phyloP scores from a whole-genome alignment of 2,888 invertebrate species.

The Clitarchus hookeri region DNA sequence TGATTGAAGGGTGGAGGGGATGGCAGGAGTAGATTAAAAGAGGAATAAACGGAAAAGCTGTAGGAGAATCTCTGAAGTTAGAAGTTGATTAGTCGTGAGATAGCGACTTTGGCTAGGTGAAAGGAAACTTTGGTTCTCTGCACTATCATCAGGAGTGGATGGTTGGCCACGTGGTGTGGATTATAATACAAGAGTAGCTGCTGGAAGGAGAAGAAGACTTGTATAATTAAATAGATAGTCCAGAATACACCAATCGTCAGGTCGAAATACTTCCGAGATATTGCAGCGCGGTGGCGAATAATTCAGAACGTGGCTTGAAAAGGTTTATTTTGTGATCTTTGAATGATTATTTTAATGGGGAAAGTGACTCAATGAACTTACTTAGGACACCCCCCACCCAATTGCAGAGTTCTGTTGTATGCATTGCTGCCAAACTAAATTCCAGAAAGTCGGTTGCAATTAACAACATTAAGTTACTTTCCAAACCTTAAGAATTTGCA shows the following conservation, averaged over 20 bases:
- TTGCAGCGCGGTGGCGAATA: no score
- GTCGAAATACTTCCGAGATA: no score
- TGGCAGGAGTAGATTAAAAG: constrained; percentile 28
- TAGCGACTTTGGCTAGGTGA: not conserved
- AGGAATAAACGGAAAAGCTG: not conserved
- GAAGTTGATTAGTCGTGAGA: not conserved
- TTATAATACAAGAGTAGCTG: not conserved
- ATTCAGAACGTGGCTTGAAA: no score
- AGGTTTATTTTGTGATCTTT: no score
- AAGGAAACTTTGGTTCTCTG: not conserved
- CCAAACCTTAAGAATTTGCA: no score
- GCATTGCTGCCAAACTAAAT: no score
- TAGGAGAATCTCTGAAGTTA: not conserved
- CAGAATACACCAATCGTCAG: not conserved
- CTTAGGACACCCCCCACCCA: no score
- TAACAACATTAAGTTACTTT: no score
- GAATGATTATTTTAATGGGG: no score
- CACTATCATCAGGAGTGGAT: not conserved
- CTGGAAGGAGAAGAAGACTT: not conserved
- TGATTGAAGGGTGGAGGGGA: not conserved
- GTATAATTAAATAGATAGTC: not conserved
- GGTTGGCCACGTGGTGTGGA: not conserved
- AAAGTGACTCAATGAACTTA: no score
- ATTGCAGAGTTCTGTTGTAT: no score
- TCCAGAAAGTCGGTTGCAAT: no score